Evolutionary conservation across 1,140 invertebrate genomes (phyloP).

Genomic region (Bombus sylvicola): DNA sequence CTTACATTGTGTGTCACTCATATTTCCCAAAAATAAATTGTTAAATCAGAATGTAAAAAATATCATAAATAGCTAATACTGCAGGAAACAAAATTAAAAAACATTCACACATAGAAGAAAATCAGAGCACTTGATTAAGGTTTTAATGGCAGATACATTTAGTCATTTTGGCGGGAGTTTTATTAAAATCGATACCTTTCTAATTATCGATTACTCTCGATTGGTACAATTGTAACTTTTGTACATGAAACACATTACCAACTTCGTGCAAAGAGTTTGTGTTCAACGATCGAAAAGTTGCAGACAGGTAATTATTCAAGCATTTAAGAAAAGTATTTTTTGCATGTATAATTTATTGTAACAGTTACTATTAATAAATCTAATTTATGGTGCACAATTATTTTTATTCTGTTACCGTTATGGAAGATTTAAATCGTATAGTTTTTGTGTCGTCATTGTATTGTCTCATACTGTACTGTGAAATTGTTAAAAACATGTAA

Average conservation of each 20-base stretch:
- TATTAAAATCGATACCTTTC: not conserved
- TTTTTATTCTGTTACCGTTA: not conserved
- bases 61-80: not conserved
- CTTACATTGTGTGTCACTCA: slow-evolving; percentile 29
- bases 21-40: not conserved
- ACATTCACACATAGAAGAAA: not conserved
- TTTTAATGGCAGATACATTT: slow-evolving; percentile 12
- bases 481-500: not conserved
- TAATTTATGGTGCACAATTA: not conserved
- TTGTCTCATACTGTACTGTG: not conserved
- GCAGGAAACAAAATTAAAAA: not conserved
- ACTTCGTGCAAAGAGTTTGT: slow-evolving; percentile 47
- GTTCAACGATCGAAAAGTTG: slow-evolving; percentile 37
- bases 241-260: slow-evolving; percentile 9
- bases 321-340: not conserved
- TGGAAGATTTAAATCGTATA: not conserved
- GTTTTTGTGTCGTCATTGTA: slow-evolving; percentile 29
- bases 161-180: slow-evolving; percentile 55
- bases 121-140: not conserved
- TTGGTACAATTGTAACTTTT: slow-evolving; percentile 12
- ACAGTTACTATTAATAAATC: not conserved
- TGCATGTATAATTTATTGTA: not conserved
- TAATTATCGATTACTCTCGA: slow-evolving; percentile 30
- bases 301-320: slow-evolving; percentile 40
- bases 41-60: not conserved